phyloP scores from a whole-genome alignment of 1,140 invertebrate genomes.

The Brachionus angularis region DNA sequence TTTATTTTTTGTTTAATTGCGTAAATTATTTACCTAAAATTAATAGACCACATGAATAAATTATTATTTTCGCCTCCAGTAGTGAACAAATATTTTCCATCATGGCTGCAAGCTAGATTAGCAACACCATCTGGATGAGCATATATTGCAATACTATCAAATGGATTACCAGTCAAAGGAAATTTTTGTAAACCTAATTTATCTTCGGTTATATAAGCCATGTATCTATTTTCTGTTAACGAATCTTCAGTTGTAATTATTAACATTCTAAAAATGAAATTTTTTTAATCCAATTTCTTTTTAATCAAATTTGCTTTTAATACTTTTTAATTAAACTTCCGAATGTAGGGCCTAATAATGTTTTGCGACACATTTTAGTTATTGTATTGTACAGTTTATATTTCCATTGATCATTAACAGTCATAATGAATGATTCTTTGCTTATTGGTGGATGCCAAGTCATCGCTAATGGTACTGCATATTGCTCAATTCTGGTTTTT shows the following conservation, averaged over 20 bases:
- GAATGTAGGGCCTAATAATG: constrained; percentile 66
- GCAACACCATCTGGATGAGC: constrained; percentile 63
- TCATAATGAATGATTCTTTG: constrained; percentile 57
- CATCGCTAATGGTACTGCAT: constrained; percentile 63
- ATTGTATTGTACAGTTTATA: constrained; percentile 65
- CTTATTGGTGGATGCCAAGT: constrained; percentile 55
- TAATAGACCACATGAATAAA: constrained; percentile 64
- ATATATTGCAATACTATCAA: constrained; percentile 65
- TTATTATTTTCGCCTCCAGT: constrained; percentile 61
- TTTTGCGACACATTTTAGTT: constrained; percentile 64
- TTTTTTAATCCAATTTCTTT: not conserved
- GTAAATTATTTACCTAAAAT: constrained; percentile 58
- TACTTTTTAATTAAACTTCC: constrained; percentile 61
- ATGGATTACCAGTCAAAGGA: constrained; percentile 70
- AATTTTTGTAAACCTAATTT: constrained; percentile 67
- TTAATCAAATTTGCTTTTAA: not conserved
- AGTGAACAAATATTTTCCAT: constrained; percentile 63
- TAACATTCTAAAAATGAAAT: constrained; percentile 48
- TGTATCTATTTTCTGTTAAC: constrained; percentile 54
- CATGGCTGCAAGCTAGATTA: constrained; percentile 53
- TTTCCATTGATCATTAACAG: constrained; percentile 61
- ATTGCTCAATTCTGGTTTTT: constrained; percentile 63
- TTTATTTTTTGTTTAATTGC: not conserved
- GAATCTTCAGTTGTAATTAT: constrained; percentile 49
- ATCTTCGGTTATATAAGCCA: constrained; percentile 65